Conservation (phyloP, 2,113 vertebrate genomes). For the Phrynocephalus versicolor region DNA sequence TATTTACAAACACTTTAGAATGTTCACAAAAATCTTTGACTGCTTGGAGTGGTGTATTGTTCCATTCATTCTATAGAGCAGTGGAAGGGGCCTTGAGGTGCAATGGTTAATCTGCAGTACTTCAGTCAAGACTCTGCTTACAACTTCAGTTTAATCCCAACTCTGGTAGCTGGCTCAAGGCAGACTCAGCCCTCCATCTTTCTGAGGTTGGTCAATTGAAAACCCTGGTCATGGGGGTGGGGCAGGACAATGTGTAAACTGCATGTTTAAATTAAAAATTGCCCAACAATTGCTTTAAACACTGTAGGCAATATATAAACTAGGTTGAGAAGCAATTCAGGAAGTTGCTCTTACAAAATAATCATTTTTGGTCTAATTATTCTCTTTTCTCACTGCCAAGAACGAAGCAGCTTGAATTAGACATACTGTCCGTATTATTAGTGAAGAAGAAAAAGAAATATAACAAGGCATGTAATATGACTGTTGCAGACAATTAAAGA, state of each 20-base stretch:
- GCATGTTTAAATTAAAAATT: too few relatives aligned
- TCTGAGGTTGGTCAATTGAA: too few relatives aligned
- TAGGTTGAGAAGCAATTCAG: background rate
- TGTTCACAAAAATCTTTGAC: background rate
- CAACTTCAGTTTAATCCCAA: too few relatives aligned
- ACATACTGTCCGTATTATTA: background rate
- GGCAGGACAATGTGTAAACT: too few relatives aligned
- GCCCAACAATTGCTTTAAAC: too few relatives aligned
- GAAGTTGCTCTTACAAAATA: background rate
- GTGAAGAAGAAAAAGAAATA: background rate
- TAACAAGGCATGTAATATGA: background rate
- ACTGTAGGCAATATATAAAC: too few relatives aligned
- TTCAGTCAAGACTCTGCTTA: too few relatives aligned
- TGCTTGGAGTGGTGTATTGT: background rate
- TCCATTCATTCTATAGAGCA: background rate
- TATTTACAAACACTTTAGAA: background rate
- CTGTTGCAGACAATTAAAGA: conserved; percentile 19
- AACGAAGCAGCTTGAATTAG: background rate
- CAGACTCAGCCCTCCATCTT: too few relatives aligned
- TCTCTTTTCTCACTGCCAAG: background rate
- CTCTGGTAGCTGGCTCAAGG: too few relatives aligned
- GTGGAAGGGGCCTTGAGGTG: too few relatives aligned
- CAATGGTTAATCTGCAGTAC: too few relatives aligned
- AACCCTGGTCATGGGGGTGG: too few relatives aligned
- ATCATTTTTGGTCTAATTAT: background rate